Percentiles rank a stretch among this genome's conserved stretches.
phyloP scores from a whole-genome alignment of 2,797 vertebrate genomes.

The Chelonia mydas region DNA sequence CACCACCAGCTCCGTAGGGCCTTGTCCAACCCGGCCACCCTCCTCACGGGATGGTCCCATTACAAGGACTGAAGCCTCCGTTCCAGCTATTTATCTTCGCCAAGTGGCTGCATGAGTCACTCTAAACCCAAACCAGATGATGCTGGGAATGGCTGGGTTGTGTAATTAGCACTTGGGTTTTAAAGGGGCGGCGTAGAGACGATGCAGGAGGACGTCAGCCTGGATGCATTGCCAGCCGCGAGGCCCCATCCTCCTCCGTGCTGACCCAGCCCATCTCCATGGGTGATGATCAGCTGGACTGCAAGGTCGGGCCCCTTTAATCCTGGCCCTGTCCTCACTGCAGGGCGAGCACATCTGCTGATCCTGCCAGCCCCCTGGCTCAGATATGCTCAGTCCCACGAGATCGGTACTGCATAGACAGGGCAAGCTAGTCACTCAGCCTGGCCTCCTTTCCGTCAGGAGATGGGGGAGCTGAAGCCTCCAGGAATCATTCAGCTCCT shows the following conservation, averaged over 20 bases:
- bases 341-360: not conserved
- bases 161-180: not conserved
- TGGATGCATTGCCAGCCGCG: not conserved
- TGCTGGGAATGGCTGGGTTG: not conserved
- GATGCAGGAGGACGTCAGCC: too few relatives aligned
- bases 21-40: not conserved
- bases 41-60: not conserved
- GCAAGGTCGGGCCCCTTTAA: not conserved
- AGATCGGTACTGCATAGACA: not conserved
- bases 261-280: too few relatives aligned
- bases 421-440: too few relatives aligned
- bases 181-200: fast-evolving
- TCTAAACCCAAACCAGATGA: fast-evolving
- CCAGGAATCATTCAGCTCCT: too few relatives aligned
- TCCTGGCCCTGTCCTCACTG: too few relatives aligned
- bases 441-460: too few relatives aligned
- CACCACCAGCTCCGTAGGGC: not conserved
- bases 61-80: not conserved
- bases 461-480: too few relatives aligned
- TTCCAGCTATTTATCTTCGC: not conserved
- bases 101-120: not conserved
- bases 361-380: too few relatives aligned
- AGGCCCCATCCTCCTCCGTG: too few relatives aligned
- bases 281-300: too few relatives aligned
- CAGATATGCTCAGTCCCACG: too few relatives aligned